Evolutionary conservation across 2,113 vertebrate species (phyloP), one percentile per base, ranked within the genome.

Genomic region (Reinhardtius hippoglossoides): DNA sequence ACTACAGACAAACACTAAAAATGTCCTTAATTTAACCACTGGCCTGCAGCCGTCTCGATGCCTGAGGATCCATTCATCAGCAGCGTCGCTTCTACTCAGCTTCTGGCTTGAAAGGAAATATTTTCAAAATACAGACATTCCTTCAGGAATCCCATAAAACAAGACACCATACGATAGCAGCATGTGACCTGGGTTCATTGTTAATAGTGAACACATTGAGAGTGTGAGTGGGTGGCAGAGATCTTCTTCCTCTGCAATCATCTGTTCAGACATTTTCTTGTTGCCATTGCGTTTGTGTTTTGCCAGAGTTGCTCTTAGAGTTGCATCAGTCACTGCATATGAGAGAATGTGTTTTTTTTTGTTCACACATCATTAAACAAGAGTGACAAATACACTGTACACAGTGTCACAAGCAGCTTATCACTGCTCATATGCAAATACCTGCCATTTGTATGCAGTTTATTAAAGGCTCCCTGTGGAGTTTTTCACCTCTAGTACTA

Each of bases 1-100:
- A 75, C 74, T 71, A 68, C 24, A 69, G 26, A 56, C 52, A 65
- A 78, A 88, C 35, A 58, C 55, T 56, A 18, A 72, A 76, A 78
- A 40, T 16, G 24, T 37, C 74, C 44, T 37, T 40, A 9, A n/a
- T 67, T 67, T 61, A 71, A 70, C 1, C 44, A 26, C 16, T n/a
- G 26, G 8, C 67, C 44, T 1, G 3, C 6, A 35, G 67, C 42
- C n/a, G 0, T 23, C 31, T 37, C 56, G 2, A 8, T 50, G 57
- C 31, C 26, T 10, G n/a, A 8, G 13, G 50, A 62, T n/a, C 12
- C 4, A 3, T 0, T 10, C 24, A 72, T 21, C 7, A 1, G 31
- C 31, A 1, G 44, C 15, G 15, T 63, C 54, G 7, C 7, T 60
- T 65, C 40, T 26, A n/a, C 23, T 50, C 42, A 16, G 44, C 64